Conservation (phyloP, 2,113 vertebrate species). For the Neogobius melanostomus region DNA sequence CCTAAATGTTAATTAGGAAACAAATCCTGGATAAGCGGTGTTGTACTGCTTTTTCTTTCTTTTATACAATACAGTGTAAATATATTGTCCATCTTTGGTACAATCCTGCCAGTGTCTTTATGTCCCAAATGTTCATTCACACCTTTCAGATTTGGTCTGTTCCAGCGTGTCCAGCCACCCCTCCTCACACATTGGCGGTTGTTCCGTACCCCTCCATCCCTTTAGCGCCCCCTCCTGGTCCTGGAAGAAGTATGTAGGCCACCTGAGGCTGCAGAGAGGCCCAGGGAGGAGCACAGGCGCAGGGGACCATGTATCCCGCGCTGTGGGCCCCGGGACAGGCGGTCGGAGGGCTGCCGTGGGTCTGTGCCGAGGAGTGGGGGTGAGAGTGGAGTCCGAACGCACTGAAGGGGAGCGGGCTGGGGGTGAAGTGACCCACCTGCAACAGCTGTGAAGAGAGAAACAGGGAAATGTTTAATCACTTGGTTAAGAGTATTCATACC, state of each 20-base stretch:
- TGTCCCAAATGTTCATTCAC: too few species aligned
- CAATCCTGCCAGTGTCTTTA: too few species aligned
- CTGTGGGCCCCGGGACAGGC: constrained; percentile 85
- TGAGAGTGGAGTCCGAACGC: constrained; percentile 5
- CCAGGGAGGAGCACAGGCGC: constrained; percentile 93
- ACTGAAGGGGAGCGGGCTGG: background rate
- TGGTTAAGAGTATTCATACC: too few species aligned
- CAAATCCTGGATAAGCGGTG: too few species aligned
- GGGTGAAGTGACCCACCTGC: constrained; percentile 3
- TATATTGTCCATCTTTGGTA: too few species aligned
- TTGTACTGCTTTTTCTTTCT: too few species aligned
- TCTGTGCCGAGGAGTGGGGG: constrained; percentile 60
- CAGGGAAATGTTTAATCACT: background rate
- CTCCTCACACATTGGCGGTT: constrained; percentile 62
- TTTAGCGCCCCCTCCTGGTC: constrained; percentile 81
- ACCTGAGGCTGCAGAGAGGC: constrained; percentile 91
- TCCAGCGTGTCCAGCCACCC: background rate
- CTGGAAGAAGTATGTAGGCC: constrained; percentile 94
- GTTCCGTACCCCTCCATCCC: constrained; percentile 85
- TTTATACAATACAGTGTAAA: too few species aligned
- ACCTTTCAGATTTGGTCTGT: too few species aligned
- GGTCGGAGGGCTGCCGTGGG: constrained; percentile 54
- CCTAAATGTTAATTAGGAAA: too few species aligned
- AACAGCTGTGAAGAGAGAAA: background rate
- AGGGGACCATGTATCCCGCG: constrained; percentile 90